These are phyloP conservation scores for Mantis religiosa DNA, from an alignment of 2,888 invertebrate species.

Conservation along the genomic window DNA sequence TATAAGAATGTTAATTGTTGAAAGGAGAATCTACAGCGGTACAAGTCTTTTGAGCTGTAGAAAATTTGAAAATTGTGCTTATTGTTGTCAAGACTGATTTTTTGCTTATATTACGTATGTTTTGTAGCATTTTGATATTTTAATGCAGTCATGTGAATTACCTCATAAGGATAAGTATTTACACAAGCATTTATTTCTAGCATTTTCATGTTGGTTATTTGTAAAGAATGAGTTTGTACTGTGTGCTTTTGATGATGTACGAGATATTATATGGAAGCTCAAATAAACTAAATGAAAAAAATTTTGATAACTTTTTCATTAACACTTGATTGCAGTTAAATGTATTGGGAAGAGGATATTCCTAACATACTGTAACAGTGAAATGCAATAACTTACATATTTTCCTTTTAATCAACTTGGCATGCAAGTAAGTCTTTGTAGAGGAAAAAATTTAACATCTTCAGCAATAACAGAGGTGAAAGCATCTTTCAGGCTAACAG, in stretches of 20 bases:
- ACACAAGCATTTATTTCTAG: neutral
- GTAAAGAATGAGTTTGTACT: neutral
- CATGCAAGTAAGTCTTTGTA: no score
- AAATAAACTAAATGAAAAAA: neutral
- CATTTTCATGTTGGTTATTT: neutral
- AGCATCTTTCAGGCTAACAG: no score
- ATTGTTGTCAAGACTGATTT: slow-evolving; percentile 24
- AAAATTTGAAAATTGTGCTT: slow-evolving; percentile 9
- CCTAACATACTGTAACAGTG: no score
- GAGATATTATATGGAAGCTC: neutral
- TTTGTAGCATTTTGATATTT: neutral
- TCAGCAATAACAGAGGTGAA: no score
- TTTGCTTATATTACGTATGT: slow-evolving; percentile 3
- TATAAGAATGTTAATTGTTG: neutral
- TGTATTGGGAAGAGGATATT: no score
- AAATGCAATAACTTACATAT: no score
- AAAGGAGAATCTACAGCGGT: neutral
- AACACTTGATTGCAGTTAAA: neutral
- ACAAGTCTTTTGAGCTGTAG: neutral
- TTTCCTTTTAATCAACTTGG: no score
- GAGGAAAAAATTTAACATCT: no score
- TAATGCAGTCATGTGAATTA: neutral
- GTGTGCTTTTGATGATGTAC: neutral
- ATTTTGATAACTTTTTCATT: neutral
- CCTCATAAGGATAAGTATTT: neutral